Evolutionary conservation across 2,113 vertebrate species (phyloP).

Genomic region (Danionella cerebrum): DNA sequence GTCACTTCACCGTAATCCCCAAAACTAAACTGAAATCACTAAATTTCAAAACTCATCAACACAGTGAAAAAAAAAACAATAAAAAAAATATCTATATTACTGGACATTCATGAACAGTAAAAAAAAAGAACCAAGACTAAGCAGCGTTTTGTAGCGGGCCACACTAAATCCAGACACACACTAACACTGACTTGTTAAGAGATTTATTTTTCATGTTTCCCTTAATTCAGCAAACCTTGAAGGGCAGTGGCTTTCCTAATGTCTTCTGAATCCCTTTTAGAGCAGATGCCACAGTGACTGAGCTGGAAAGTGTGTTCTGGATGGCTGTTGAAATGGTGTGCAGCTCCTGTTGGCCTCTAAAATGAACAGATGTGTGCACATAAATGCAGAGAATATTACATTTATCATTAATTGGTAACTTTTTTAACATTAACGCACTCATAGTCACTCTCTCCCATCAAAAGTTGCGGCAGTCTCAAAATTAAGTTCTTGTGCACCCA

Average conservation of each 20-base stretch:
- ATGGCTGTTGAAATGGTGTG: slow-evolving; percentile 77
- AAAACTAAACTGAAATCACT: no score
- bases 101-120: no score
- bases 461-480: slow-evolving; percentile 69
- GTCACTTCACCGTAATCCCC: no score
- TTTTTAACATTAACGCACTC: slow-evolving; percentile 64
- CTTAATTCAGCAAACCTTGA: slow-evolving; percentile 73
- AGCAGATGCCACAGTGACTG: slow-evolving; percentile 55
- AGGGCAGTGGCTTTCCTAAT: slow-evolving; percentile 84
- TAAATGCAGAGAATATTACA: neutral
- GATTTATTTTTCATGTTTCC: no score
- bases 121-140: no score
- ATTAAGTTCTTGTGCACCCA: slow-evolving; percentile 90
- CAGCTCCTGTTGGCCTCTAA: slow-evolving; percentile 76
- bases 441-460: slow-evolving; percentile 66
- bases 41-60: no score
- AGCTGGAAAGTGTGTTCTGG: slow-evolving; percentile 74
- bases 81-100: no score
- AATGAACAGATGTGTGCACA: neutral
- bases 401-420: neutral
- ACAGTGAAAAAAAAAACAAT: no score
- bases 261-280: slow-evolving; percentile 84
- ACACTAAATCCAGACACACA: no score
- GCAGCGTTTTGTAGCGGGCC: no score
- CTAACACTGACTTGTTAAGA: no score